These are phyloP conservation scores for Drosophila atripex DNA, from an alignment of 2,888 invertebrate genomes.

Conservation along the genomic window DNA sequence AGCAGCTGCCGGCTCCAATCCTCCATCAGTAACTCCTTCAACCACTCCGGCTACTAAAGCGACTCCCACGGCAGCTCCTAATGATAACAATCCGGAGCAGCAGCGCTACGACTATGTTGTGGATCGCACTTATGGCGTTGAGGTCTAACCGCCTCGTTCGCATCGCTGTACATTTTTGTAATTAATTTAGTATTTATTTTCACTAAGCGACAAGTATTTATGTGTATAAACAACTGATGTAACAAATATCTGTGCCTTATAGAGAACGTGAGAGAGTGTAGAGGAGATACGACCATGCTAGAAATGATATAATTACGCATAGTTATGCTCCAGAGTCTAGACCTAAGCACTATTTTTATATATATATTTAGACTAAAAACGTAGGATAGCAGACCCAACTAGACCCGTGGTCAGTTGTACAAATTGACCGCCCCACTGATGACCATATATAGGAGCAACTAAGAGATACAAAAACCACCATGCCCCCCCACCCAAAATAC, in stretches of 20 bases:
- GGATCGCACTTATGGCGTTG: constrained; percentile 92
- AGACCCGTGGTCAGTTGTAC: constrained; percentile 67
- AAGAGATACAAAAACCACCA: constrained; percentile 37
- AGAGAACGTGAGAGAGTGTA: constrained; percentile 54
- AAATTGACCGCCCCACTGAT: constrained; percentile 64
- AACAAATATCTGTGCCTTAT: constrained; percentile 77
- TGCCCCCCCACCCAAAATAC: constrained; percentile 8
- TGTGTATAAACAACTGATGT: constrained; percentile 76
- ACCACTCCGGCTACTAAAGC: constrained; percentile 21
- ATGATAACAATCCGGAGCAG: constrained; percentile 50
- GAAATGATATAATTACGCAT: constrained; percentile 60
- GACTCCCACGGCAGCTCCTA: constrained; percentile 19
- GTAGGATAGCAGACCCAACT: constrained; percentile 23
- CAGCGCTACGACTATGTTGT: constrained; percentile 91
- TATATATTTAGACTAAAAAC: constrained; percentile 49
- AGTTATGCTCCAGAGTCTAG: constrained; percentile 37
- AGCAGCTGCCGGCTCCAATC: constrained; percentile 20
- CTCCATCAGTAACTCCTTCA: constrained; percentile 22
- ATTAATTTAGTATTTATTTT: constrained; percentile 78
- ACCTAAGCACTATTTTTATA: constrained; percentile 26
- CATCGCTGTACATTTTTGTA: constrained; percentile 73
- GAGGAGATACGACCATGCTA: constrained; percentile 46
- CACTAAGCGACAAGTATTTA: constrained; percentile 72
- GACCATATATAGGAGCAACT: constrained; percentile 50
- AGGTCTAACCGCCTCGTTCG: constrained; percentile 86